Percentiles rank a stretch among this genome's conserved stretches.
These are phyloP conservation scores for Hydrolagus colliei DNA, from an alignment of 2,797 vertebrate genomes.

Conservation along the genomic window DNA sequence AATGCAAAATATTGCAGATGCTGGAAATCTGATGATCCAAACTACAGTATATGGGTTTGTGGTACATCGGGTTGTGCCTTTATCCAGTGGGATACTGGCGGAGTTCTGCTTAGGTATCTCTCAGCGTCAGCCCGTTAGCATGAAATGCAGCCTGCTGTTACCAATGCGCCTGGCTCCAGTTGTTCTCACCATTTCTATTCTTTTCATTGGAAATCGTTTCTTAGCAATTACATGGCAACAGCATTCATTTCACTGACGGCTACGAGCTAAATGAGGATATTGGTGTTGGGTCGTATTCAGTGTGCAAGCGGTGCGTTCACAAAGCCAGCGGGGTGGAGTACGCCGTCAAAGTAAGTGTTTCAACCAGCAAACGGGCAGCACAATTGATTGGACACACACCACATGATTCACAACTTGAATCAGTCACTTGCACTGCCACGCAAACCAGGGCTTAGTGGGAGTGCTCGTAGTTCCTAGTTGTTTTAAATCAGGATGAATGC, in stretches of 20 bases:
- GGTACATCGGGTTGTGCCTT: too few relatives aligned
- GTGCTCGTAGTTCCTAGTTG: too few relatives aligned
- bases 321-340: conserved; percentile 83
- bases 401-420: background rate
- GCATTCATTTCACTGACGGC: conserved; percentile 75
- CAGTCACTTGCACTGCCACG: background rate
- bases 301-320: conserved; percentile 81
- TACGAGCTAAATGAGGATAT: conserved; percentile 89
- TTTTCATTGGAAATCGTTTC: conserved; percentile 27
- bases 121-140: too few relatives aligned
- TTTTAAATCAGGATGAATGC: too few relatives aligned
- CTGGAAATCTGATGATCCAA: background rate
- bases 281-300: conserved; percentile 68
- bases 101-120: too few relatives aligned
- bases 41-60: too few relatives aligned
- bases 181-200: conserved; percentile 12
- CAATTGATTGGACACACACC: background rate
- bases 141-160: background rate
- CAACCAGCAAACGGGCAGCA: background rate
- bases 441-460: too few relatives aligned
- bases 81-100: too few relatives aligned
- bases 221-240: conserved; percentile 81
- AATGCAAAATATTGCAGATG: background rate
- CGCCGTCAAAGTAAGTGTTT: conserved; percentile 79
- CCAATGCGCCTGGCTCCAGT: background rate